A percentile compares a stretch with the other conserved stretches of the same genome.
Evolutionary conservation across 2,888 invertebrate species (phyloP).

Genomic region (Fragum whitleyi): DNA sequence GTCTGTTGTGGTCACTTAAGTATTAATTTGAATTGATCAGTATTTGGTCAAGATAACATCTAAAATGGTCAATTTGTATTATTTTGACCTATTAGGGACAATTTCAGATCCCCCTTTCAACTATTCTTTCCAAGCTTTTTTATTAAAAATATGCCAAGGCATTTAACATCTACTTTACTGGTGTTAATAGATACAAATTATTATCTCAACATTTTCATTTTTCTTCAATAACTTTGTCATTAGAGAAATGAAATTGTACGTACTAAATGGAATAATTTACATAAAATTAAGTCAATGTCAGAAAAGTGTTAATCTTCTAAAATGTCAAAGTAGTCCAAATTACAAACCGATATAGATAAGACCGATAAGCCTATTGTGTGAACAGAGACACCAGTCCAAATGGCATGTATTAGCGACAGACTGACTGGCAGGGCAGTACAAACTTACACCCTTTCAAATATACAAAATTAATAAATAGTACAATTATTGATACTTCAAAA

Average conservation of each 20-base stretch:
- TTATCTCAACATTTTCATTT: too few species aligned
- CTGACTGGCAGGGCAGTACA: constrained; percentile 3
- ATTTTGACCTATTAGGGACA: constrained; percentile 1
- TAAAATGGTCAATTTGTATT: constrained; percentile 17
- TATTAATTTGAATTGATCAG: constrained; percentile 6
- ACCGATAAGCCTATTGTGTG: constrained; percentile 24
- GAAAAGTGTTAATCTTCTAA: constrained; percentile 20
- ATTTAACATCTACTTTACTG: too few species aligned
- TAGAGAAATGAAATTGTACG: too few species aligned
- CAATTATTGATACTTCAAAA: too few species aligned
- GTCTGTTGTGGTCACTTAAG: constrained; percentile 26
- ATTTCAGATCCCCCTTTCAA: neutral
- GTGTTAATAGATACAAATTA: too few species aligned
- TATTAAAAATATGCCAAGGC: too few species aligned
- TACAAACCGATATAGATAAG: constrained; percentile 23
- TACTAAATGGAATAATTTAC: too few species aligned
- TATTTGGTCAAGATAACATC: constrained; percentile 30
- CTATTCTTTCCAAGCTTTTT: too few species aligned
- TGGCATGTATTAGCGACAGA: constrained; percentile 10
- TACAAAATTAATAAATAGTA: too few species aligned
- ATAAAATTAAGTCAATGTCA: neutral
- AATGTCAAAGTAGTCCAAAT: constrained; percentile 28
- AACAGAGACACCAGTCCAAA: constrained; percentile 1
- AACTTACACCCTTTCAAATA: neutral
- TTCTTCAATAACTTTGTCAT: too few species aligned